Base-by-base conservation (phyloP, 2,888 invertebrate species). In the Galeopsomyia nigrocyanea region DNA sequence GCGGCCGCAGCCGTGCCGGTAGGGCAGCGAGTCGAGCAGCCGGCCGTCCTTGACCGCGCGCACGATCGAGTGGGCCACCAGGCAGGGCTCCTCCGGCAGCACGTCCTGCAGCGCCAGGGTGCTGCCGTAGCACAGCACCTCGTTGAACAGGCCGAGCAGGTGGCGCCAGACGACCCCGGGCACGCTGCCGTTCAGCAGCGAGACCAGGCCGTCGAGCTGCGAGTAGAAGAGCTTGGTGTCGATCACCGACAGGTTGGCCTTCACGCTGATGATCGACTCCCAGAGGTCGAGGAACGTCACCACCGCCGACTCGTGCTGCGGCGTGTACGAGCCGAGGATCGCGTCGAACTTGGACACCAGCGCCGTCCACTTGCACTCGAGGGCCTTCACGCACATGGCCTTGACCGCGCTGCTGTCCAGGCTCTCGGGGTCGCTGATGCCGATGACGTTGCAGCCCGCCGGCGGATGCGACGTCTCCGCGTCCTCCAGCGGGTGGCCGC, bases 251-350 rank as follows among this genome's bases (percentile, higher is more conserved):
- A 96, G 89, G 88, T 96, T 96, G 22, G 95, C 95, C 87, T 94
- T 95, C 0, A 96, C 95, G 68, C 95, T 95, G 82, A 96, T 95
- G 19, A 95, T 94, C 77, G 94, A 93, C 83, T 95, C 95, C 96
- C 96, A 96, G 50, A 96, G 87, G 65, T 93, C 92, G 77, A 96
- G 89, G 84, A 96, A 96, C 62, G 95, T 94, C 68, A 95, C 86
- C 2, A 89, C 88, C 1, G 88, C 87, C 13, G 88, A 87, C 77
- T 89, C 88, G 75, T 89, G 87, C 46, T 86, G 86, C 2, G 85
- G 83, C 7, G 88, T 85, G 75, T 87, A 88, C 2, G 87, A 86
- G 57, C 86, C 83, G 64, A 89, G 85, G 67, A 89, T 86, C 60
- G 86, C 84, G 75, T 88, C 87, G 77, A 89, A 88, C 78, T 88